These are phyloP conservation scores for Junco hyemalis DNA, from an alignment of 2,113 vertebrate genomes.

Conservation along the genomic window DNA sequence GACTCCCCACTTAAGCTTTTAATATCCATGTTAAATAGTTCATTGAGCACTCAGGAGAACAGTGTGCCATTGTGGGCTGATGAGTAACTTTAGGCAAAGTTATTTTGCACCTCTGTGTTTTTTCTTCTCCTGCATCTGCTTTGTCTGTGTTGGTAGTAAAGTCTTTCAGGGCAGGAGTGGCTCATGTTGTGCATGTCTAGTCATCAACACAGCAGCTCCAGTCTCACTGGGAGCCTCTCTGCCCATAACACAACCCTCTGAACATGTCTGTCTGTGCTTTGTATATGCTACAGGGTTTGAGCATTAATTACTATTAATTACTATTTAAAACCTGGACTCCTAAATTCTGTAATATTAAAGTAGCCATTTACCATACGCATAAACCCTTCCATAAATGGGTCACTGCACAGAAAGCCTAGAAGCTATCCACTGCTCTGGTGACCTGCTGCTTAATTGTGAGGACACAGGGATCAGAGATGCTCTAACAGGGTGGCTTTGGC, in stretches of 20 bases:
- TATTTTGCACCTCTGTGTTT: neutral
- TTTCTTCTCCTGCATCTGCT: neutral
- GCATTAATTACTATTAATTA: neutral
- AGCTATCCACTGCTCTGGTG: neutral
- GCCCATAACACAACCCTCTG: neutral
- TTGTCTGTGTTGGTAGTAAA: neutral
- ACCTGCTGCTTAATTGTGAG: neutral
- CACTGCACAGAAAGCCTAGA: neutral
- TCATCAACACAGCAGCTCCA: neutral
- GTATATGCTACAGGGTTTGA: neutral
- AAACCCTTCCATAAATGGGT: neutral
- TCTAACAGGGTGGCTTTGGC: neutral
- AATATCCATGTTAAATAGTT: neutral
- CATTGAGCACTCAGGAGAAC: neutral
- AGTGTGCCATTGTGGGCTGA: neutral
- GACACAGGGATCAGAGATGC: neutral
- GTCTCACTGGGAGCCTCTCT: neutral
- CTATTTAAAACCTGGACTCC: neutral
- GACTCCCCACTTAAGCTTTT: slow-evolving; percentile 28
- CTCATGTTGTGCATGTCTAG: neutral
- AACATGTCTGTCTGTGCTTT: neutral
- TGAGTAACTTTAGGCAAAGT: slow-evolving; percentile 21
- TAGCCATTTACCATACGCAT: neutral
- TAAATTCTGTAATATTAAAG: neutral
- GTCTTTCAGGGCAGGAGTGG: neutral